Base-by-base conservation (phyloP, 2,888 invertebrate genomes). In the Therioaphis trifolii region DNA sequence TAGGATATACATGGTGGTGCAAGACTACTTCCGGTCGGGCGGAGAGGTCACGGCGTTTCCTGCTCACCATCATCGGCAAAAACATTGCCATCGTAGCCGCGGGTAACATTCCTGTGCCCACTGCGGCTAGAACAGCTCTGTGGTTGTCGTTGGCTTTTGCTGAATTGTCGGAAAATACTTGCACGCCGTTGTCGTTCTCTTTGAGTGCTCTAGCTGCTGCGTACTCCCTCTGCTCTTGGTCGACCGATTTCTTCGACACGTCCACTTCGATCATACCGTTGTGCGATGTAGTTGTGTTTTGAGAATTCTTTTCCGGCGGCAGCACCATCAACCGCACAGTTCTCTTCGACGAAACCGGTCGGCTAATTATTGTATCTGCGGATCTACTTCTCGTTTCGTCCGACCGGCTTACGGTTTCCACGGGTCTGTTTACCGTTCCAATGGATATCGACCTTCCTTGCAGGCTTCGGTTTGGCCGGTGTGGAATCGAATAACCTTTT, bases 51-150 rank as follows among this genome's bases (percentile, higher is more conserved):
- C 88, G 84, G 78, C 89, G 89, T 86, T 89, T 89, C 68, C 91
- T 89, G n/a, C 93, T 93, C 27, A 94, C 89, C 88, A 94, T 92
- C 91, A 94, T 92, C 0, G 94, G 94, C 55, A 94, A 92, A 86
- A 94, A 90, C 92, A 94, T 93, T 0, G 94, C 94, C 92, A 94
- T 93, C 0, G 94, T 93, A 0, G 94, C 94, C 11, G 84, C 84
- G 9, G 94, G 94, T 27, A 94, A 90, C 92, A 94, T 93, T 0
- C 94, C 94, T 4, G 94, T 94, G 0, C 94, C 93, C 0, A 94
- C 93, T 0, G 93, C 93, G 11, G 94, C 93, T 85, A 94, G 87
- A 52, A 94, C 91, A 0, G 93, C 92, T 86, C 91, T 91, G 87
- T 93, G 92, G 18, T 74, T 35, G 35, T 74, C 49, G 49, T 82